Percentiles rank a stretch among this genome's conserved stretches.
Evolutionary conservation across 2,113 vertebrate species (phyloP).

Genomic region (Alectura lathami): DNA sequence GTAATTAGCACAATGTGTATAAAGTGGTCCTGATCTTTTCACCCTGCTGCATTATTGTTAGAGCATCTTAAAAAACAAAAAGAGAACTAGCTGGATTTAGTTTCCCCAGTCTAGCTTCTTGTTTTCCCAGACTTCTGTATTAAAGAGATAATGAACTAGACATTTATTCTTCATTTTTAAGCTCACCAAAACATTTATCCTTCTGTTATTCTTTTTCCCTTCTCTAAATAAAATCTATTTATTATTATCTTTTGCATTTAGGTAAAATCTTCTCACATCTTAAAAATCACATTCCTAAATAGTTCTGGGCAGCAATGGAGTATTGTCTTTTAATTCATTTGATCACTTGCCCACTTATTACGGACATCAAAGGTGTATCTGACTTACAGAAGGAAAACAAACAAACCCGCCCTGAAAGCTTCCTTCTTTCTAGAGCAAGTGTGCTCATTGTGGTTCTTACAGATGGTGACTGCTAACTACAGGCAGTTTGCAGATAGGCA

Average conservation of each 20-base stretch:
- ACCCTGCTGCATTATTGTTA: constrained; percentile 85
- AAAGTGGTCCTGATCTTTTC: constrained; percentile 88
- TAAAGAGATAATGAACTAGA: constrained; percentile 74
- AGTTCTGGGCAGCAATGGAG: neutral
- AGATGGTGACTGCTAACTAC: neutral
- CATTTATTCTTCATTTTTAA: constrained; percentile 72
- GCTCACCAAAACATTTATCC: constrained; percentile 16
- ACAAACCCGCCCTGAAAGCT: constrained; percentile 34
- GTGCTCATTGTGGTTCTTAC: neutral
- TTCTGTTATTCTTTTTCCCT: neutral
- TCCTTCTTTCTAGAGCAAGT: neutral
- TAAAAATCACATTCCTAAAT: constrained; percentile 39
- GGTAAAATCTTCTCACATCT: neutral
- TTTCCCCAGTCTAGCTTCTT: constrained; percentile 73
- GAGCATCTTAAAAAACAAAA: constrained; percentile 80
- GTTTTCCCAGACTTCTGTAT: constrained; percentile 73
- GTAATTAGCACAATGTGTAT: constrained; percentile 88
- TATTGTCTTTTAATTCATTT: constrained; percentile 40
- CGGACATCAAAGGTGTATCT: constrained; percentile 24
- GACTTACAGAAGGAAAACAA: constrained; percentile 25
- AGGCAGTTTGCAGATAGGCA: neutral
- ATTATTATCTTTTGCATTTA: neutral
- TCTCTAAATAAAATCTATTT: constrained; percentile 19
- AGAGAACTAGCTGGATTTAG: constrained; percentile 71
- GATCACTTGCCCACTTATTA: constrained; percentile 1